Evolutionary conservation across 2,888 invertebrate genomes (phyloP).

Genomic region (Schizotus pectinicornis): DNA sequence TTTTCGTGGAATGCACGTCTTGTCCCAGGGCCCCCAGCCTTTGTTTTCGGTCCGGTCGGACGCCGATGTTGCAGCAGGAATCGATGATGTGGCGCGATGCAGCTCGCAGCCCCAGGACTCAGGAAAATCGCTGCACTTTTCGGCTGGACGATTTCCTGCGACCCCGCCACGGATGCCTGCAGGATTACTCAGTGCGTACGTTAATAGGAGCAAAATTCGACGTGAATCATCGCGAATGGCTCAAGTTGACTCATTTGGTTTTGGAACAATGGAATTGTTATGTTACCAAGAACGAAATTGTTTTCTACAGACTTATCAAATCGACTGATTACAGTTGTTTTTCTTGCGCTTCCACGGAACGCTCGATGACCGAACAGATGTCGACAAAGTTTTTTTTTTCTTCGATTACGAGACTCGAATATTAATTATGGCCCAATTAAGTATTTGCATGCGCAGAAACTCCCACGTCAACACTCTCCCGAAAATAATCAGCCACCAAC

Average conservation of each 20-base stretch:
- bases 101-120: too few species aligned
- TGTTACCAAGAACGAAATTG: slow-evolving; percentile 13
- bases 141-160: too few species aligned
- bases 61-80: neutral
- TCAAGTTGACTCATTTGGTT: slow-evolving; percentile 17
- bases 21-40: slow-evolving; percentile 6
- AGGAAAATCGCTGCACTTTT: too few species aligned
- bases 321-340: slow-evolving; percentile 5
- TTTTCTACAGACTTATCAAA: slow-evolving; percentile 9
- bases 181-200: slow-evolving; percentile 8
- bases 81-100: too few species aligned
- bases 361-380: too few species aligned
- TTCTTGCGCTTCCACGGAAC: too few species aligned
- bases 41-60: slow-evolving; percentile 12
- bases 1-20: slow-evolving; percentile 24
- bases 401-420: too few species aligned
- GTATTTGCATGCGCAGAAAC: too few species aligned
- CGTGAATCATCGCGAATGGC: slow-evolving; percentile 15
- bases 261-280: slow-evolving; percentile 14
- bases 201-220: slow-evolving; percentile 14
- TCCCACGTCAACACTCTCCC: too few species aligned
- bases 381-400: too few species aligned
- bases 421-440: too few species aligned
- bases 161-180: neutral
- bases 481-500: too few species aligned